A percentile compares a stretch with the other conserved stretches of the same genome.
These are phyloP conservation scores for Schizothorax lantsangensis DNA, from an alignment of 2,797 vertebrate species.

Conservation along the genomic window DNA sequence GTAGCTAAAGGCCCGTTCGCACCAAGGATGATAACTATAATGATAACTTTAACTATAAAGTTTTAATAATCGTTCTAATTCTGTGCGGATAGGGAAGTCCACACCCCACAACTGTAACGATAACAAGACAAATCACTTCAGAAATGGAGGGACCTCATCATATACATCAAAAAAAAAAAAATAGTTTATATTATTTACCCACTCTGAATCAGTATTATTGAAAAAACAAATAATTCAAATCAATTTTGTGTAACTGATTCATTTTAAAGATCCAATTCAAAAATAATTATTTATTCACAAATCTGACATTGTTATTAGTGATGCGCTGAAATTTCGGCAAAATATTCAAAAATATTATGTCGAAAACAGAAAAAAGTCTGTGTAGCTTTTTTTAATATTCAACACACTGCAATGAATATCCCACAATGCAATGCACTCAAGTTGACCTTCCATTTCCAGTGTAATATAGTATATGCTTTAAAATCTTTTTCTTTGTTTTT, in stretches of 20 bases:
- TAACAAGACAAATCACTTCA: not conserved
- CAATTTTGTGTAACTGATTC: no score
- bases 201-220: not conserved
- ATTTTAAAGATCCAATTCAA: not conserved
- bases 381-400: no score
- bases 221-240: not conserved
- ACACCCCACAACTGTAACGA: not conserved
- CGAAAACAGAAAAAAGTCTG: not conserved
- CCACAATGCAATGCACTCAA: no score
- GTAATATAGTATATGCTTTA: no score
- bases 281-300: not conserved
- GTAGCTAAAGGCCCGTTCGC: not conserved
- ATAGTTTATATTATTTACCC: not conserved
- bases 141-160: not conserved
- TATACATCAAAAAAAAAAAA: not conserved
- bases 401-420: no score
- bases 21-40: not conserved
- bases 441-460: no score
- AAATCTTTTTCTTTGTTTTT: no score
- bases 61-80: not conserved
- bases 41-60: not conserved
- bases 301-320: not conserved
- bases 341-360: not conserved
- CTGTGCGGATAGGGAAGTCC: not conserved
- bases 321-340: not conserved